phyloP scores from a whole-genome alignment of 2,797 vertebrate genomes.

The Euthynnus affinis region DNA sequence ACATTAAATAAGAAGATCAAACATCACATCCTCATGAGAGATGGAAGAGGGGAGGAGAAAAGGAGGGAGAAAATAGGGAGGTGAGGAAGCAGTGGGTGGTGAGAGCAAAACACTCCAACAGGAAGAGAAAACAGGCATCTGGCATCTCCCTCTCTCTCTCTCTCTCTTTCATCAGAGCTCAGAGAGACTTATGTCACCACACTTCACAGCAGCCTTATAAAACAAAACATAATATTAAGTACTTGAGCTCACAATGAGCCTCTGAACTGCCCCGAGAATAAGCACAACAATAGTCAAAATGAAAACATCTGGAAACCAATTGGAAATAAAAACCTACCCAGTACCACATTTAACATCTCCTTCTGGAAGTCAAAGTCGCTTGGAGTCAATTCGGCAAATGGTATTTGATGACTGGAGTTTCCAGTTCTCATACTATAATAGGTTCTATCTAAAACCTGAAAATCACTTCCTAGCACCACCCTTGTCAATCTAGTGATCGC shows the following conservation, averaged over 20 bases:
- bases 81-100: constrained; percentile 55
- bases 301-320: neutral
- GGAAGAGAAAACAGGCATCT: constrained; percentile 53
- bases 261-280: neutral
- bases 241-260: neutral
- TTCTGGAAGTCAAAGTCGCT: neutral
- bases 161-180: neutral
- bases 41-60: constrained; percentile 48
- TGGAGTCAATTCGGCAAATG: neutral
- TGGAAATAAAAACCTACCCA: constrained; percentile 5
- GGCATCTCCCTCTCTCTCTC: neutral
- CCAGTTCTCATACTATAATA: neutral
- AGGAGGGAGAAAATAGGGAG: constrained; percentile 37
- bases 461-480: neutral
- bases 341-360: neutral
- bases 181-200: constrained; percentile 33
- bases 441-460: neutral
- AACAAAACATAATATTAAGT: neutral
- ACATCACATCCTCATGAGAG: constrained; percentile 54
- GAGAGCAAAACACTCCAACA: constrained; percentile 52
- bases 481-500: neutral
- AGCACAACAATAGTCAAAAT: neutral
- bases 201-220: constrained; percentile 5
- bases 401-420: constrained; percentile 10
- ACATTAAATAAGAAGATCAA: constrained; percentile 59